Conservation (phyloP, 2,888 invertebrate species). For the Chironomus tentans region DNA sequence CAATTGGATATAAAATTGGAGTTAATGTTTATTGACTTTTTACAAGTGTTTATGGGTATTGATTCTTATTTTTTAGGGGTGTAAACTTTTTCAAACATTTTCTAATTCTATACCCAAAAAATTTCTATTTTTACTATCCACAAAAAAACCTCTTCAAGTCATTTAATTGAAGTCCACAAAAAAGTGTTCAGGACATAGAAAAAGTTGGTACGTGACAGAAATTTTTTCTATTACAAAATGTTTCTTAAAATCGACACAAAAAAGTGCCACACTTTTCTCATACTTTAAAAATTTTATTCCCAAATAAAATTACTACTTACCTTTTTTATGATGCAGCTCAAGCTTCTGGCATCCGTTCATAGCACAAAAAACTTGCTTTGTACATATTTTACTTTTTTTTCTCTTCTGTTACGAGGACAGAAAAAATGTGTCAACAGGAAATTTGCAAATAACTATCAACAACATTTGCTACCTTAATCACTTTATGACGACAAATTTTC, state of each 20-base stretch:
- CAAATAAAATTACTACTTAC: neutral
- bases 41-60: neutral
- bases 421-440: neutral
- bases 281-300: too few relatives aligned
- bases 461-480: constrained; percentile 7
- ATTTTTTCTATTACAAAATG: neutral
- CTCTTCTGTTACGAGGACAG: neutral
- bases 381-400: too few relatives aligned
- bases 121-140: neutral
- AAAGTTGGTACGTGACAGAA: neutral
- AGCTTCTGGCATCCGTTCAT: too few relatives aligned
- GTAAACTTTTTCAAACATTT: too few relatives aligned
- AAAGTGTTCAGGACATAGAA: neutral
- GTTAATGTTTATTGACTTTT: neutral
- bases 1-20: neutral
- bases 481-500: neutral
- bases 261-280: too few relatives aligned
- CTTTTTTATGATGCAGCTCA: neutral
- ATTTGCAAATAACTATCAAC: constrained; percentile 2
- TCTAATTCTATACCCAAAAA: too few relatives aligned
- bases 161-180: neutral
- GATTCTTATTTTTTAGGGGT: neutral
- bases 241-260: too few relatives aligned
- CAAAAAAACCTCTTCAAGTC: too few relatives aligned
- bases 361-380: neutral